Percentiles rank a stretch among this genome's conserved stretches.
Evolutionary conservation across 2,888 invertebrate genomes (phyloP).

Genomic region (Thyatira batis): DNA sequence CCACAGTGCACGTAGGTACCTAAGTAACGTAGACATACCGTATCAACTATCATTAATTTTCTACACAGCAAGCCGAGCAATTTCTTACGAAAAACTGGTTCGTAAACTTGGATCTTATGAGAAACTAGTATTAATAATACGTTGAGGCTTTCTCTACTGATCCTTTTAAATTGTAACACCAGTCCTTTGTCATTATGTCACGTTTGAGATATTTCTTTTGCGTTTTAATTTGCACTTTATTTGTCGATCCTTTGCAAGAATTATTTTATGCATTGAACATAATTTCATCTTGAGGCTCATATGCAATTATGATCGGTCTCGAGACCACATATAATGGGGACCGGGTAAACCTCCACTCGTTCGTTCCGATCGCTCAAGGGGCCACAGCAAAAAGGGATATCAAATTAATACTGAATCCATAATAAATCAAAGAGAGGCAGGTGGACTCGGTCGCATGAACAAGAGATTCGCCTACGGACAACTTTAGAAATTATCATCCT

Average conservation of each 20-base stretch:
- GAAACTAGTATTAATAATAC: constrained; percentile 36
- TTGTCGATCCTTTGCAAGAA: constrained; percentile 36
- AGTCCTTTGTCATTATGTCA: constrained; percentile 10
- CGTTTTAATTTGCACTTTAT: constrained; percentile 15
- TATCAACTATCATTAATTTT: constrained; percentile 57
- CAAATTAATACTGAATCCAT: constrained; percentile 83
- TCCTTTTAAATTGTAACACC: constrained; percentile 23
- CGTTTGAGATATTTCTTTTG: neutral
- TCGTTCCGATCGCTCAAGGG: constrained; percentile 78
- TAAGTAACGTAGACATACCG: constrained; percentile 20
- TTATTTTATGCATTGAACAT: constrained; percentile 61
- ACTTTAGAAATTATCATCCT: constrained; percentile 74
- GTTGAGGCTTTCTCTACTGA: constrained; percentile 31
- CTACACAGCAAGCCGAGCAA: constrained; percentile 45
- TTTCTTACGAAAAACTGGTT: constrained; percentile 65
- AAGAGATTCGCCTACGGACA: constrained; percentile 76
- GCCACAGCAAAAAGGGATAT: constrained; percentile 79
- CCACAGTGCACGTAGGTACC: constrained; percentile 6
- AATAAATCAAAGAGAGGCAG: constrained; percentile 80
- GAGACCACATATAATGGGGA: constrained; percentile 77
- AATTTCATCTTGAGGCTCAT: constrained; percentile 70
- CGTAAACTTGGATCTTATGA: constrained; percentile 34
- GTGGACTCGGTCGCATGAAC: constrained; percentile 73
- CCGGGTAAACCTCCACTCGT: constrained; percentile 60
- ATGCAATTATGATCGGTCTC: constrained; percentile 78